phyloP scores from a whole-genome alignment of 2,888 invertebrate genomes.

The Nesidiocoris tenuis region DNA sequence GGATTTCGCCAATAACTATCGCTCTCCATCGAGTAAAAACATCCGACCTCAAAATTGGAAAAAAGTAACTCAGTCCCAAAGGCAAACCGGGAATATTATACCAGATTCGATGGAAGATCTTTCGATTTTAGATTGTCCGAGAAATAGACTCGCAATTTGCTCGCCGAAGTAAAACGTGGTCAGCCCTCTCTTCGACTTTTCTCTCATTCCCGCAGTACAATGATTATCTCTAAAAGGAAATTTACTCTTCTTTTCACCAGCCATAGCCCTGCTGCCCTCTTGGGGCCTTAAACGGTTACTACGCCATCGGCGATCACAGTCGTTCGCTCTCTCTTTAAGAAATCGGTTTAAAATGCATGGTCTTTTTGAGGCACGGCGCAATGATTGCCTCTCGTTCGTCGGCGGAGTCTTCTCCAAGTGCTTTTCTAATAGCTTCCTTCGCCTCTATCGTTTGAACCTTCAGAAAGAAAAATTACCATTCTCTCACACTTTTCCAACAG shows the following conservation, averaged over 20 bases:
- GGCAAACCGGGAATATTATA: no score
- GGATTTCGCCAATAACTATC: no score
- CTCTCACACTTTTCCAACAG: constrained; percentile 20
- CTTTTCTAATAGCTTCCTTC: constrained; percentile 39
- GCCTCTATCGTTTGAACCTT: constrained; percentile 26
- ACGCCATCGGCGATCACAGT: background rate
- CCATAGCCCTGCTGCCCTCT: constrained; percentile 1
- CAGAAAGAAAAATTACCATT: constrained; percentile 36
- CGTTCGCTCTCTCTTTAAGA: constrained; percentile 1
- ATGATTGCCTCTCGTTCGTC: constrained; percentile 28
- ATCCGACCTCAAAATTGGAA: no score
- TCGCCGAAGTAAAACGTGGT: background rate
- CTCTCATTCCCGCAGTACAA: background rate
- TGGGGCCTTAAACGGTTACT: background rate
- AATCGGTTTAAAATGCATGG: constrained; percentile 38
- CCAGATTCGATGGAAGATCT: no score
- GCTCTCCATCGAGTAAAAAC: no score
- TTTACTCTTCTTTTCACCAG: constrained; percentile 11
- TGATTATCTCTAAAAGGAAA: constrained; percentile 31
- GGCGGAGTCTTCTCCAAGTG: constrained; percentile 12
- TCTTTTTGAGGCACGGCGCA: constrained; percentile 27
- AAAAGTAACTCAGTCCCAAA: no score
- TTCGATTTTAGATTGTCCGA: no score
- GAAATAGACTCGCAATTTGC: background rate
- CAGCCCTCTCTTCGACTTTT: background rate